A percentile compares a stretch with the other conserved stretches of the same genome.
These are phyloP conservation scores for Brienomyrus brachyistius DNA, from an alignment of 2,113 vertebrate species.

Conservation along the genomic window DNA sequence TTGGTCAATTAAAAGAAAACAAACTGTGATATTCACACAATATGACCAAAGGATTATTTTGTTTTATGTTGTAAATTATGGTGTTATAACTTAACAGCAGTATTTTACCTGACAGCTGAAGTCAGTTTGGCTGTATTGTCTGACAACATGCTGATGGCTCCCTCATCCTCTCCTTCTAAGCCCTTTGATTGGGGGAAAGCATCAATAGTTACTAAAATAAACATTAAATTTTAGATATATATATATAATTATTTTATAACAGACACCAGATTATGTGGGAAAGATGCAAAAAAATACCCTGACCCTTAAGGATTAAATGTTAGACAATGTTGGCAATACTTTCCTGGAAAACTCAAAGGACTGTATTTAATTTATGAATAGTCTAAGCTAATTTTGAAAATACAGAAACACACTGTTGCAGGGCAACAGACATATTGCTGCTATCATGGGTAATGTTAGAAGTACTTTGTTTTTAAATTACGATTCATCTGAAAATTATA, in stretches of 20 bases:
- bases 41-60: not conserved
- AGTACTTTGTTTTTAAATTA: not conserved
- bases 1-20: not conserved
- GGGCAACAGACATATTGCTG: not conserved
- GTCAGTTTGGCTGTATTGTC: conserved; percentile 98
- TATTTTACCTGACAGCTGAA: conserved; percentile 85
- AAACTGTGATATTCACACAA: not conserved
- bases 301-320: not conserved
- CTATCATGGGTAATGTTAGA: not conserved
- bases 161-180: conserved; percentile 94
- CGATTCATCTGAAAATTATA: not conserved
- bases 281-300: not conserved
- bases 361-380: not conserved
- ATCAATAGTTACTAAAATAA: not conserved
- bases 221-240: not conserved
- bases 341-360: not conserved
- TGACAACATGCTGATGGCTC: conserved; percentile 96
- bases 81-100: not conserved
- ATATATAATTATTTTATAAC: not conserved
- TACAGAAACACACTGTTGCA: not conserved
- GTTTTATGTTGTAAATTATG: not conserved
- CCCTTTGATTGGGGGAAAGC: conserved; percentile 60
- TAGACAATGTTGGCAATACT: not conserved
- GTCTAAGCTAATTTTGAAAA: not conserved
- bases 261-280: not conserved